Conservation (phyloP, 2,113 vertebrate genomes). For the Catharus bicknelli region DNA sequence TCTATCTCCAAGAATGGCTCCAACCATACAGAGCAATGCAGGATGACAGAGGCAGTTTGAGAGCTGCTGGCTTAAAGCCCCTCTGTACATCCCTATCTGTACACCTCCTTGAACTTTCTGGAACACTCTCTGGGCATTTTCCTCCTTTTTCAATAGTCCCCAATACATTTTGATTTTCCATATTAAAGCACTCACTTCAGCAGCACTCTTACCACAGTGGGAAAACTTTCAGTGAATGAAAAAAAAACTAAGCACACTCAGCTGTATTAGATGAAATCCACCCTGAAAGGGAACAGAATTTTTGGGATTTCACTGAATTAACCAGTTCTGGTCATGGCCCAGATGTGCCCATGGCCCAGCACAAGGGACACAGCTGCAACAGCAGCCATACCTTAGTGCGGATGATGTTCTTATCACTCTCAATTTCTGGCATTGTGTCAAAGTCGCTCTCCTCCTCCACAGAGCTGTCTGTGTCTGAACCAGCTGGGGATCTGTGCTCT, state of each 20-base stretch:
- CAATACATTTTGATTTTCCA: neutral
- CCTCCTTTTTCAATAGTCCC: neutral
- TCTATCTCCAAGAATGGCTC: neutral
- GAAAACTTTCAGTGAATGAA: neutral
- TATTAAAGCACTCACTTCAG: neutral
- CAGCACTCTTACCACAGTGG: neutral
- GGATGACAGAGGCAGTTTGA: neutral
- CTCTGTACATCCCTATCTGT: neutral
- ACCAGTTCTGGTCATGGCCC: too few relatives aligned
- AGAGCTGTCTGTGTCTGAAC: conserved; percentile 79
- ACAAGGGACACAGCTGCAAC: accelerated
- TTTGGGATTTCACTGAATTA: neutral
- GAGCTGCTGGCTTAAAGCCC: neutral
- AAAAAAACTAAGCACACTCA: neutral
- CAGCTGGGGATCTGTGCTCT: neutral
- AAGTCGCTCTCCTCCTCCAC: conserved; percentile 82
- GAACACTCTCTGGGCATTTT: neutral
- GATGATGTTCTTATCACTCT: conserved; percentile 80
- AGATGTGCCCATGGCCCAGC: neutral
- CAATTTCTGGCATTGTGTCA: conserved; percentile 80
- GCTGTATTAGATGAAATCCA: neutral
- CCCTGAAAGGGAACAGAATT: neutral
- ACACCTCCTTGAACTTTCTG: neutral
- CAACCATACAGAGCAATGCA: neutral
- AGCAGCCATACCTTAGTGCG: conserved; percentile 74